A percentile compares a stretch with the other conserved stretches of the same genome.
Conservation (phyloP, 2,113 vertebrate species). For the Lophius piscatorius region DNA sequence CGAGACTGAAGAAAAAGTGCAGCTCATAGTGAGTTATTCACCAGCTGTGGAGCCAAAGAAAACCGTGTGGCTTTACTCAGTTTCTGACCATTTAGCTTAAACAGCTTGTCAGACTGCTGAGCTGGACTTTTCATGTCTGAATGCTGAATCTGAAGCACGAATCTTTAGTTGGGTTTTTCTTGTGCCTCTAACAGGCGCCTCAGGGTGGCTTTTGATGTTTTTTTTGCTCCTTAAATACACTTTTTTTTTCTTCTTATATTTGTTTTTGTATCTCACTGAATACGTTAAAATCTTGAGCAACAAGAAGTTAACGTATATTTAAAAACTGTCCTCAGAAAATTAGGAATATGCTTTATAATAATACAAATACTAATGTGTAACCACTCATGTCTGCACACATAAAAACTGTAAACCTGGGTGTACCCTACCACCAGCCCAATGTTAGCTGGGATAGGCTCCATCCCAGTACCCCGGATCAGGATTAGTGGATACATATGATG, state of each 20-base stretch:
- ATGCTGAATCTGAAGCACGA: too few species aligned
- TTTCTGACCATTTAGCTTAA: conserved; percentile 13
- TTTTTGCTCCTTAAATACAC: too few species aligned
- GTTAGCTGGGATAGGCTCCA: too few species aligned
- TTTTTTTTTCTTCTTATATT: neutral
- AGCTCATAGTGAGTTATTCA: conserved; percentile 2
- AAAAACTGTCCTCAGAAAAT: neutral
- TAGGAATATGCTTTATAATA: neutral
- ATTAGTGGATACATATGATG: too few species aligned
- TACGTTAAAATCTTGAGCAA: neutral
- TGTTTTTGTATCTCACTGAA: neutral
- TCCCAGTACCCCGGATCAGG: too few species aligned
- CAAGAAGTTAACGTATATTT: neutral
- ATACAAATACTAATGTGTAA: neutral
- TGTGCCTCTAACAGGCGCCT: too few species aligned
- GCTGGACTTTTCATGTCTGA: too few species aligned
- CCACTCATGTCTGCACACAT: neutral
- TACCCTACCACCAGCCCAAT: too few species aligned
- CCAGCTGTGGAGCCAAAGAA: neutral
- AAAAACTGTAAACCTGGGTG: too few species aligned
- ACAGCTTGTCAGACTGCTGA: neutral
- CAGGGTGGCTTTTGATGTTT: too few species aligned
- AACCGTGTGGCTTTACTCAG: neutral
- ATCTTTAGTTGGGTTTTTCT: too few species aligned
- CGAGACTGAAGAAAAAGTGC: conserved; percentile 3